These are phyloP conservation scores for Acipenser oxyrinchus DNA, from an alignment of 2,797 vertebrate species.

Conservation along the genomic window DNA sequence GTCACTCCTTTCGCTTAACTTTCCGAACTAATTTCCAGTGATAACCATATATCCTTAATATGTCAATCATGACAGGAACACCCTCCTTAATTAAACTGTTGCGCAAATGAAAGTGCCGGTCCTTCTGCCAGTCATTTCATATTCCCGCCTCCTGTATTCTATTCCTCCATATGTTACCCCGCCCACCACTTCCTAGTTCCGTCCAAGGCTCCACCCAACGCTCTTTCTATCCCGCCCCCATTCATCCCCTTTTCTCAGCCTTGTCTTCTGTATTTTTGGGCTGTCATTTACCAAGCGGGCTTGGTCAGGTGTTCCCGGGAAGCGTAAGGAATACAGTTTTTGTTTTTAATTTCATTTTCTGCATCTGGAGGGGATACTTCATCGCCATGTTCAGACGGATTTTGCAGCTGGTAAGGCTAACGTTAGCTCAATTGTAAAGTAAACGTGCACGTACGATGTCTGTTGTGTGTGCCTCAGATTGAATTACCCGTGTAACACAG, in stretches of 20 bases:
- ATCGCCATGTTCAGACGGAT: constrained; percentile 81
- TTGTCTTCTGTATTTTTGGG: constrained; percentile 2
- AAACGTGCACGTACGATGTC: neutral
- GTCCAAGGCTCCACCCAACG: constrained; percentile 17
- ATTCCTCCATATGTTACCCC: constrained; percentile 6
- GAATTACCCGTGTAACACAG: neutral
- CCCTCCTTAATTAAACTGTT: constrained; percentile 17
- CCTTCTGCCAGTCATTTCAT: constrained; percentile 6
- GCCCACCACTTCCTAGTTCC: neutral
- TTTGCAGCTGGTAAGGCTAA: constrained; percentile 80
- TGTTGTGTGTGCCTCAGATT: constrained; percentile 15
- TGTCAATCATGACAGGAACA: constrained; percentile 30
- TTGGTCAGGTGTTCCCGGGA: constrained; percentile 43
- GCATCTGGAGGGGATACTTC: constrained; percentile 3
- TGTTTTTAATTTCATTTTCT: constrained; percentile 14
- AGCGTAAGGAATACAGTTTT: constrained; percentile 37
- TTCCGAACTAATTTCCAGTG: too few species aligned
- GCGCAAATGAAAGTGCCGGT: constrained; percentile 16
- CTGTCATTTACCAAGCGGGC: constrained; percentile 37
- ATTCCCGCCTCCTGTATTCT: constrained; percentile 13
- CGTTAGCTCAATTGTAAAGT: neutral
- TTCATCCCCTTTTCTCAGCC: neutral
- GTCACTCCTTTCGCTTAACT: neutral
- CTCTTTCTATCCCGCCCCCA: constrained; percentile 19
- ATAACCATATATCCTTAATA: constrained; percentile 1